Conservation (phyloP, 2,797 vertebrate species). For the Sciurus vulgaris region DNA sequence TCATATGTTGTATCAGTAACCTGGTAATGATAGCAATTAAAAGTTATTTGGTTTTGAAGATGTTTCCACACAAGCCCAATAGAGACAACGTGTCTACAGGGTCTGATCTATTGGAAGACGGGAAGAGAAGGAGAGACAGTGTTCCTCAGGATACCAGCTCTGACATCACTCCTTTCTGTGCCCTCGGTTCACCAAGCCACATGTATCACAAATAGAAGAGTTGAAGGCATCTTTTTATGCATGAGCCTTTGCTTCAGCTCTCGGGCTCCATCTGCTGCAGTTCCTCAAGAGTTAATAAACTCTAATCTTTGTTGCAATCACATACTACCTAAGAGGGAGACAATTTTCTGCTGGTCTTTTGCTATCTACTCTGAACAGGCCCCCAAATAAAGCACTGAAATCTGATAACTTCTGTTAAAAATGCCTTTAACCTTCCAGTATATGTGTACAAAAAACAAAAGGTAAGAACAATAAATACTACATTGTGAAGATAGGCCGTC, state of each 20-base stretch:
- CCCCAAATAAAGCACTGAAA: background rate
- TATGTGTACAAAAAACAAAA: background rate
- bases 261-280: background rate
- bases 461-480: background rate
- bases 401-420: background rate
- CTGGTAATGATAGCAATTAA: constrained; percentile 76
- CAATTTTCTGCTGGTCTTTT: background rate
- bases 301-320: background rate
- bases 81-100: background rate
- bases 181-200: background rate
- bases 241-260: background rate
- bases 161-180: background rate
- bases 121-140: background rate
- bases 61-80: constrained; percentile 61
- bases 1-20: constrained; percentile 70
- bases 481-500: background rate
- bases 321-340: background rate
- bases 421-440: background rate
- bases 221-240: background rate
- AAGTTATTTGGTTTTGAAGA: constrained; percentile 65
- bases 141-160: background rate
- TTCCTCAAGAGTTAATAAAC: constrained; percentile 15
- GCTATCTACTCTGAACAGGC: background rate
- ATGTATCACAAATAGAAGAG: background rate
- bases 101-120: constrained; percentile 38